phyloP scores from a whole-genome alignment of 2,797 vertebrate genomes.

The Cyclura pinguis region DNA sequence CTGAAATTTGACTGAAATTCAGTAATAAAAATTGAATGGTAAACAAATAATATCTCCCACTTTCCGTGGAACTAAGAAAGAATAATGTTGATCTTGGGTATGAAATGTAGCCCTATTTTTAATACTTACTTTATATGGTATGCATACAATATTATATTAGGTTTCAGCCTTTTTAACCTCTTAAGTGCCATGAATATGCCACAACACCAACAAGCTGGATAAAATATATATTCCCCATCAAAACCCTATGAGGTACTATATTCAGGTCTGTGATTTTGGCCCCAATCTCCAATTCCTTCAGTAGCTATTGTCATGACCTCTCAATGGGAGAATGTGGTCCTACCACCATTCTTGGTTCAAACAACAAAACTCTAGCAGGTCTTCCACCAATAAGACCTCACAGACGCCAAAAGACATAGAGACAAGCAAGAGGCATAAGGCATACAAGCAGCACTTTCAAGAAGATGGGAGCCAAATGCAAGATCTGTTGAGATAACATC shows the following conservation, averaged over 20 bases:
- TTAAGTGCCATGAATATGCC: neutral
- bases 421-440: neutral
- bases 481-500: neutral
- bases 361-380: neutral
- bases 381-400: neutral
- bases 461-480: too few species aligned
- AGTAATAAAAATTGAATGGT: neutral
- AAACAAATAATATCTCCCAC: neutral
- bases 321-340: neutral
- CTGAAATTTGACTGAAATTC: constrained; percentile 7
- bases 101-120: neutral
- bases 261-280: neutral
- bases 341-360: neutral
- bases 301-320: neutral
- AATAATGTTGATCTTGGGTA: neutral
- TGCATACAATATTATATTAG: neutral
- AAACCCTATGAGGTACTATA: neutral
- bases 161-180: neutral
- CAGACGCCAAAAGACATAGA: neutral
- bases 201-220: neutral
- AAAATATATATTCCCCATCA: neutral
- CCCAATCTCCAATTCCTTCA: too few species aligned
- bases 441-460: too few species aligned
- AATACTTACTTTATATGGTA: neutral
- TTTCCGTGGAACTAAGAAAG: neutral